These are phyloP conservation scores for Hypselothyrea guttata DNA, from an alignment of 2,888 invertebrate species.

Conservation along the genomic window DNA sequence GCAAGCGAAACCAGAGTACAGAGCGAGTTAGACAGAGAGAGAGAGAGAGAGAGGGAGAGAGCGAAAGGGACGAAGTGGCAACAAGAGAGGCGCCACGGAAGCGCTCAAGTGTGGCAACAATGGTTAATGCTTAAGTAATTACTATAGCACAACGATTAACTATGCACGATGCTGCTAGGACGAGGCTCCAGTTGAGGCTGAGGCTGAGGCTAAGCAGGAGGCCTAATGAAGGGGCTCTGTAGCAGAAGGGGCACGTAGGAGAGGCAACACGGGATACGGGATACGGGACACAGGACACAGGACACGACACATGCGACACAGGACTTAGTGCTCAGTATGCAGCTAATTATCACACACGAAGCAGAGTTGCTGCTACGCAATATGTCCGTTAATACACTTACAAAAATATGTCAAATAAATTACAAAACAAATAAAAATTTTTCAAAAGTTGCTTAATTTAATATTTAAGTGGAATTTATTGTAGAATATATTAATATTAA, in stretches of 20 bases:
- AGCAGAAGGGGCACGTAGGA: slow-evolving; percentile 15
- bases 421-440: too few relatives aligned
- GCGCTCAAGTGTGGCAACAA: slow-evolving; percentile 72
- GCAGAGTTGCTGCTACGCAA: too few relatives aligned
- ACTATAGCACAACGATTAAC: slow-evolving; percentile 74
- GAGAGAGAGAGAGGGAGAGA: neutral
- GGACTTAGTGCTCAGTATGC: slow-evolving; percentile 34
- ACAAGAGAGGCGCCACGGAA: slow-evolving; percentile 46
- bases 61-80: neutral
- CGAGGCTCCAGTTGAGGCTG: slow-evolving; percentile 8
- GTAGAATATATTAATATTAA: neutral
- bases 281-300: slow-evolving; percentile 6
- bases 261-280: slow-evolving; percentile 18
- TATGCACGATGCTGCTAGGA: slow-evolving; percentile 49
- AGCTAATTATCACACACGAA: slow-evolving; percentile 27
- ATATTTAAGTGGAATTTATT: too few relatives aligned
- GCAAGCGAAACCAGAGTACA: slow-evolving; percentile 11
- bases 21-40: neutral
- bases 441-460: too few relatives aligned
- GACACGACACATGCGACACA: neutral
- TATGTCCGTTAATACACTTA: too few relatives aligned
- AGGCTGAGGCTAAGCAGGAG: too few relatives aligned
- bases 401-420: too few relatives aligned
- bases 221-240: slow-evolving; percentile 59
- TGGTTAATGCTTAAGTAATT: slow-evolving; percentile 78